Percentiles rank a stretch among this genome's conserved stretches.
Conservation (phyloP, 2,888 invertebrate species). For the Dioctria linearis region DNA sequence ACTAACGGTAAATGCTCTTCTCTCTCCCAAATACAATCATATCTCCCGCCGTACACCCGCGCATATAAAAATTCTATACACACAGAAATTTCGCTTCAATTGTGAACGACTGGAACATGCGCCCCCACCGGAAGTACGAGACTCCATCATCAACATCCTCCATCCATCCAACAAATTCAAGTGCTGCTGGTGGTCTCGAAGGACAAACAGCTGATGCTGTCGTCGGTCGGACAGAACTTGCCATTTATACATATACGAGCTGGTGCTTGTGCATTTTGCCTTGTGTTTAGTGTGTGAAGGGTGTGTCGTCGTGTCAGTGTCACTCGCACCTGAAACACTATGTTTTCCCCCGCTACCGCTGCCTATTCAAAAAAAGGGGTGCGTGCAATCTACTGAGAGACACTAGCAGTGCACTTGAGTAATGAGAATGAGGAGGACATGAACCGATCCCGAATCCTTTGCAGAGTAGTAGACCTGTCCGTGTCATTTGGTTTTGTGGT, state of each 20-base stretch:
- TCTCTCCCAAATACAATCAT: conserved; percentile 24
- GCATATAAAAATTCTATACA: background rate
- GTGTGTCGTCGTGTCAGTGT: background rate
- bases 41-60: background rate
- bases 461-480: conserved; percentile 25
- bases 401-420: background rate
- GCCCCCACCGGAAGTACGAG: conserved; percentile 57
- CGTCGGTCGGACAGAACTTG: conserved; percentile 1
- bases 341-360: background rate
- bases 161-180: conserved; percentile 33
- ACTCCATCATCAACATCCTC: conserved; percentile 5
- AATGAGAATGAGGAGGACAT: too few species aligned
- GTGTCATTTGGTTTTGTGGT: conserved; percentile 51
- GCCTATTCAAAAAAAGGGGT: background rate
- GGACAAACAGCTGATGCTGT: conserved; percentile 56
- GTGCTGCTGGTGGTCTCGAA: conserved; percentile 54
- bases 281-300: conserved; percentile 24
- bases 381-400: background rate
- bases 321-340: background rate
- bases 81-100: too few species aligned
- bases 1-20: background rate
- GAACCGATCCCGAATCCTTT: too few species aligned
- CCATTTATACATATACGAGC: background rate
- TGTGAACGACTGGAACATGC: conserved; percentile 56
- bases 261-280: too few species aligned